Evolutionary conservation across 2,888 invertebrate genomes (phyloP).

Genomic region (Lepidochrysops patricia): DNA sequence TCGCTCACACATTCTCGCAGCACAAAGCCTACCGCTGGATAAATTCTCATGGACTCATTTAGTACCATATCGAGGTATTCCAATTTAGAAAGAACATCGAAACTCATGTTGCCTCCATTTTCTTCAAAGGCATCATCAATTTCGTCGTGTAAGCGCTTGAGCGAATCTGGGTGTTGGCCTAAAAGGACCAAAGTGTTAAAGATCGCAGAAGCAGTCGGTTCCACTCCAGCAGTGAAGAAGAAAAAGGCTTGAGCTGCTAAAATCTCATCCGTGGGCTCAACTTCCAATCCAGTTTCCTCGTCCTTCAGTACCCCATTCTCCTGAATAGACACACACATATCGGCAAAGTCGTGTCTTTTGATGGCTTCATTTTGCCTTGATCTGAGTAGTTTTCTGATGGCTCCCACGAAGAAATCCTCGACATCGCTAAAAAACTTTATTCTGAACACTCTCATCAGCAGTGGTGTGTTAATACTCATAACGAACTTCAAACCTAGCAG

Average conservation of each 20-base stretch:
- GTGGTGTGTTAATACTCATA: conserved; percentile 19
- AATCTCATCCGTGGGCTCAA: conserved; percentile 43
- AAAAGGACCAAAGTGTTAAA: conserved; percentile 19
- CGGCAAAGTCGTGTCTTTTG: conserved; percentile 28
- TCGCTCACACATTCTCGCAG: background rate
- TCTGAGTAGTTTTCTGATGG: conserved; percentile 26
- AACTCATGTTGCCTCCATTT: background rate
- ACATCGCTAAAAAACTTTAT: conserved; percentile 18
- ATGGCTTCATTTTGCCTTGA: conserved; percentile 21
- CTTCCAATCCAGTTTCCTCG: conserved; percentile 31
- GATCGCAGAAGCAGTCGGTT: conserved; percentile 43
- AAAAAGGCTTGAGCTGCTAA: too few species aligned
- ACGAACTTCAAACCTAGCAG: background rate
- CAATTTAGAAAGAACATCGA: background rate
- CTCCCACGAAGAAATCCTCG: conserved; percentile 28
- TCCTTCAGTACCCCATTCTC: conserved; percentile 37
- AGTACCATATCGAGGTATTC: background rate
- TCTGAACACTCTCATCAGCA: conserved; percentile 22
- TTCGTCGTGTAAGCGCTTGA: background rate
- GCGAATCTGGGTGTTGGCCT: background rate
- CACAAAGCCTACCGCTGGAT: background rate
- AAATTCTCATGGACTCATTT: background rate
- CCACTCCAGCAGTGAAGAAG: conserved; percentile 51
- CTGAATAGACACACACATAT: conserved; percentile 26
- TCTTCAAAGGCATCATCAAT: background rate